Base-by-base conservation (phyloP, 2,888 invertebrate species). In the Nesidiocoris tenuis region DNA sequence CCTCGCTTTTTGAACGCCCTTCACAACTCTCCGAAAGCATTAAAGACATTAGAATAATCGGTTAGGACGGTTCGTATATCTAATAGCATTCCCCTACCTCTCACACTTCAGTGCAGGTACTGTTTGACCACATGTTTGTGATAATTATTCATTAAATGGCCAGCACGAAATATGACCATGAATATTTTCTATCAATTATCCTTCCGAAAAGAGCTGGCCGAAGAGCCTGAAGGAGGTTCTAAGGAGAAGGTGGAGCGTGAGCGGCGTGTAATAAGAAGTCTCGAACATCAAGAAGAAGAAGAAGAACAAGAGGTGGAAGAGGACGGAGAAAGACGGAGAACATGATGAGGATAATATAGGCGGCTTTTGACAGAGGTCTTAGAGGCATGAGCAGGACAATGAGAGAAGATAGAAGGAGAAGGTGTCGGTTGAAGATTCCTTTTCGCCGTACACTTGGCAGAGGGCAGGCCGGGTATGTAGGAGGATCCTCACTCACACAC, bases 161-260 rank as follows among this genome's bases (percentile, higher is more conserved):
- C 67, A 19, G 56, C 67, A 67, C 67, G 67, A 67, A 67, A 67
- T 67, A 67, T 67, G 56, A 67, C 67, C 67, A 67, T 67, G 67
- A 67, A 67, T 67, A 67, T 67, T 67, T 67, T 67, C 67, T 67
- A 67, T 67, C 67, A 67, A 67, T 67, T 67, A 67, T 67, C 67
- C 56, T 55, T 54, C 55, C n/a, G 22, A 67, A 56, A 67, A 55
- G 67, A 54, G 56, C 67, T 56, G 56, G 56, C 67, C 67, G 56
- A 67, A 67, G 23, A 23, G 65, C 24, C 65, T 12, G 39, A 12
- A 39, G 39, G 39, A 39, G 39, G 39, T 39, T 39, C 39, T 7
- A 3, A 12, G 39, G 39, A 39, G 39, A 39, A 39, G 3, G 39
- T 7, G 17, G 67, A 67, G 67, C 67, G 67, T 67, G 67, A 67